Evolutionary conservation across 2,888 invertebrate genomes (phyloP).

Genomic region (Cephus pulcher): DNA sequence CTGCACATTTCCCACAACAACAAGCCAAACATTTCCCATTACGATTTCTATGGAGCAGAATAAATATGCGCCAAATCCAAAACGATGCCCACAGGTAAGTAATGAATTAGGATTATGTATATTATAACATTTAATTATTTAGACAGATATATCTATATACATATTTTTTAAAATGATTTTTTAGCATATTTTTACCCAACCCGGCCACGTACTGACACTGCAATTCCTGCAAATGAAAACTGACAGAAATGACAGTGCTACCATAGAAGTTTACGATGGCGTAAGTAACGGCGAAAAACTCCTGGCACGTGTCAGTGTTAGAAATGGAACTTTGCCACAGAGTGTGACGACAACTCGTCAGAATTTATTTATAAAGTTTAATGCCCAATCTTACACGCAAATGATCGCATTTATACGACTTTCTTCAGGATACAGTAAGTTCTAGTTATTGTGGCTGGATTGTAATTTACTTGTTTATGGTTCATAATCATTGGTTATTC

Average conservation of each 20-base stretch:
- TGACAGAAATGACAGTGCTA: slow-evolving; percentile 79
- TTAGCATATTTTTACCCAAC: slow-evolving; percentile 79
- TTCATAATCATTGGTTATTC: slow-evolving; percentile 13
- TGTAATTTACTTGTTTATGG: not conserved
- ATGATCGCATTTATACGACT: slow-evolving; percentile 83
- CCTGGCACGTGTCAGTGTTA: slow-evolving; percentile 77
- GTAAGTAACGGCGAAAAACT: slow-evolving; percentile 77
- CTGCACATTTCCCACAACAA: slow-evolving; percentile 85
- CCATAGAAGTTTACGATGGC: slow-evolving; percentile 84
- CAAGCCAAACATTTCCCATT: slow-evolving; percentile 89
- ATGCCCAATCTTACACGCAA: slow-evolving; percentile 78
- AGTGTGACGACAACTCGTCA: slow-evolving; percentile 86
- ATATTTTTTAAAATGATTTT: slow-evolving; percentile 18
- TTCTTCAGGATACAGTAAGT: slow-evolving; percentile 78
- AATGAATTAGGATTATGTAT: not conserved
- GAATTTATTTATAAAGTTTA: slow-evolving; percentile 83
- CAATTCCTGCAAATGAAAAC: slow-evolving; percentile 86
- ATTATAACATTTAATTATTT: not conserved
- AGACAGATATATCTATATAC: not conserved
- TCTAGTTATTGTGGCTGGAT: not conserved
- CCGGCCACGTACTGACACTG: slow-evolving; percentile 85
- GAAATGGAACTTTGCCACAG: slow-evolving; percentile 90
- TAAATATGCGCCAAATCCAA: slow-evolving; percentile 76
- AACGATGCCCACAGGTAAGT: slow-evolving; percentile 78
- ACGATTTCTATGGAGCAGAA: slow-evolving; percentile 86